phyloP scores from a whole-genome alignment of 2,797 vertebrate genomes.

The Neosilurus hyrtlii region DNA sequence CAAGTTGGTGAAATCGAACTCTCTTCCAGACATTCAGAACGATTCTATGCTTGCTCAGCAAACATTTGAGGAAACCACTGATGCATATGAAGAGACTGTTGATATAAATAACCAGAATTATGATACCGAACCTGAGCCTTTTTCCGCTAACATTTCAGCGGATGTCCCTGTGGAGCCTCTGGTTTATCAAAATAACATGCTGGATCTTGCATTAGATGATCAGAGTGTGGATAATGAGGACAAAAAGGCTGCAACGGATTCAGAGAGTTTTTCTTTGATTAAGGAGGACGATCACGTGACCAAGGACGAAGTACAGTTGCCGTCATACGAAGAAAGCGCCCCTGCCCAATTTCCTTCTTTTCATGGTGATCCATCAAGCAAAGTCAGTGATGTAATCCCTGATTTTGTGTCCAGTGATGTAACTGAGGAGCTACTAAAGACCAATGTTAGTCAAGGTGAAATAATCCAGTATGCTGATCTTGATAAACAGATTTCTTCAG shows the following conservation, averaged over 20 bases:
- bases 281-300: conserved; percentile 52
- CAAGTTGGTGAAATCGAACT: conserved; percentile 54
- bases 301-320: conserved; percentile 46
- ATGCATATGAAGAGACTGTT: conserved; percentile 58
- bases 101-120: conserved; percentile 49
- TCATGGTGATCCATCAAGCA: conserved; percentile 51
- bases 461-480: conserved; percentile 46
- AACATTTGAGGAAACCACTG: conserved; percentile 64
- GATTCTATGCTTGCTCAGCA: conserved; percentile 56
- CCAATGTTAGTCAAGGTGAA: conserved; percentile 42
- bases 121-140: conserved; percentile 53
- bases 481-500: conserved; percentile 44
- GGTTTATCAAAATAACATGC: conserved; percentile 32
- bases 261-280: conserved; percentile 34
- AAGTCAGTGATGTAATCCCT: conserved; percentile 48
- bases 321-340: conserved; percentile 56
- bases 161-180: conserved; percentile 51
- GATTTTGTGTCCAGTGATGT: conserved; percentile 41
- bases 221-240: conserved; percentile 28
- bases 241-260: conserved; percentile 32
- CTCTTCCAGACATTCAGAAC: conserved; percentile 43
- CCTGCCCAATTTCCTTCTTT: conserved; percentile 65
- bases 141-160: conserved; percentile 54
- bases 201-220: conserved; percentile 24
- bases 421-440: conserved; percentile 36